Evolutionary conservation across 1,140 invertebrate genomes (phyloP).

Genomic region (Bilobella aurantiaca): DNA sequence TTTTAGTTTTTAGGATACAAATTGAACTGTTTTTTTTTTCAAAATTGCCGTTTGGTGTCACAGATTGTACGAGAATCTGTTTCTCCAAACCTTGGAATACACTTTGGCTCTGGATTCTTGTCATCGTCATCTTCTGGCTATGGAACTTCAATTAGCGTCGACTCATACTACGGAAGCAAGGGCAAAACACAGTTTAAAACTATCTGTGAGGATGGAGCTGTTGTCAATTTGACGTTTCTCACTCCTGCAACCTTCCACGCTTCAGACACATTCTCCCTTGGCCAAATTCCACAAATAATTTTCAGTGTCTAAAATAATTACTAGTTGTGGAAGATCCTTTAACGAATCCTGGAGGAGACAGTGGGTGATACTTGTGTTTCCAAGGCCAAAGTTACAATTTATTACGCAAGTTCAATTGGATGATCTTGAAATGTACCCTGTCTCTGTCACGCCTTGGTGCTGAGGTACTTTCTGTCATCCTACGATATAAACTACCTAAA

Average conservation of each 20-base stretch:
- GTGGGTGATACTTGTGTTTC: neutral
- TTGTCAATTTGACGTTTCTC: slow-evolving; percentile 26
- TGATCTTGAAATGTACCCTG: neutral
- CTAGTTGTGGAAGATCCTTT: too few relatives aligned
- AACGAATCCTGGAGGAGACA: too few relatives aligned
- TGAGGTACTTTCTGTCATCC: too few relatives aligned
- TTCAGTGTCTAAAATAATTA: slow-evolving; percentile 17
- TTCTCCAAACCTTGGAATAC: neutral
- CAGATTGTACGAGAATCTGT: slow-evolving; percentile 18
- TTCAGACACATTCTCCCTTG: slow-evolving; percentile 19
- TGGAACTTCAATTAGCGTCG: slow-evolving; percentile 10
- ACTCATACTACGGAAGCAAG: slow-evolving; percentile 31
- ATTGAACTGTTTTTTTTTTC: slow-evolving; percentile 2
- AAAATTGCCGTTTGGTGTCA: neutral
- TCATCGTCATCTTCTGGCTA: neutral
- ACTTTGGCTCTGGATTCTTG: slow-evolving; percentile 1
- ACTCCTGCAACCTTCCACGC: slow-evolving; percentile 7
- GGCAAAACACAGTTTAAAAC: slow-evolving; percentile 18
- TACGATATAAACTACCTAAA: too few relatives aligned
- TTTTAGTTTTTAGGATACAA: neutral
- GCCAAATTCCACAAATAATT: slow-evolving; percentile 32
- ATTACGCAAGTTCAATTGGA: neutral
- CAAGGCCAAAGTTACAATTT: neutral
- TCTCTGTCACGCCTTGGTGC: too few relatives aligned
- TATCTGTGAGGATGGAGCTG: slow-evolving; percentile 23